Base-by-base conservation (phyloP, 2,113 vertebrate genomes). In the Chaenocephalus aceratus region DNA sequence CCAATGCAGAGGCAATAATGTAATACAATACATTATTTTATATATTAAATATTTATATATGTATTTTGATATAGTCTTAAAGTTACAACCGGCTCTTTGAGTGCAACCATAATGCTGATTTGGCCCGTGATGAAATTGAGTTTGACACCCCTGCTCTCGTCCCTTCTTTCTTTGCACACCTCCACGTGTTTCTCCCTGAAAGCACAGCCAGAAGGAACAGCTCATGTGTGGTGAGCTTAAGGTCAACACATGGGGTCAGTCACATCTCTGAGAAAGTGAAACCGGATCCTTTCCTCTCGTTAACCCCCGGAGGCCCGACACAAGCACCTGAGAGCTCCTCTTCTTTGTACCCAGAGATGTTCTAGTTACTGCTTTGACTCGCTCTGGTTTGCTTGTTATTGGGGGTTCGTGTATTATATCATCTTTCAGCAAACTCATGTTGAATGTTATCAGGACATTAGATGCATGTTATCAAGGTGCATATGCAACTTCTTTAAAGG, bases 261-360 rank as follows among this genome's bases (percentile, higher is more conserved):
- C n/a, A 16, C 46, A 49, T 69, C 71, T 63, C 61, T 83, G 86
- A 88, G 88, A 88, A 89, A 86, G 77, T 84, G 88, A 86, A 89
- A 93, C 54, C 8, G 3, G 88, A 92, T 67, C 63, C 69, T 79
- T 87, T 82, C 36, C 71, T 78, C 81, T 64, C 1, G 45, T 16
- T 69, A 83, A 91, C 83, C 59, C 58, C 64, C 58, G 9, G 23
- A 72, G 60, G 13, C 46, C 61, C 34, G 18, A 86, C 64, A 65
- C 60, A 72, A 10, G 41, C 34, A 84, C 62, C 45, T 60, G 61
- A 84, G 63, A 75, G 59, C 48, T 30, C 30, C 3, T 4, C 30
- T 30, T 30, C 7, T 64, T 57, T 52, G 9, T 45, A 21, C 15
- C 70, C 15, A 6, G 2, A 16, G 23, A 71, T 68, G 51, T 74